These are phyloP conservation scores for Tetragonula clypearis DNA, from an alignment of 1,140 invertebrate species.

Conservation along the genomic window DNA sequence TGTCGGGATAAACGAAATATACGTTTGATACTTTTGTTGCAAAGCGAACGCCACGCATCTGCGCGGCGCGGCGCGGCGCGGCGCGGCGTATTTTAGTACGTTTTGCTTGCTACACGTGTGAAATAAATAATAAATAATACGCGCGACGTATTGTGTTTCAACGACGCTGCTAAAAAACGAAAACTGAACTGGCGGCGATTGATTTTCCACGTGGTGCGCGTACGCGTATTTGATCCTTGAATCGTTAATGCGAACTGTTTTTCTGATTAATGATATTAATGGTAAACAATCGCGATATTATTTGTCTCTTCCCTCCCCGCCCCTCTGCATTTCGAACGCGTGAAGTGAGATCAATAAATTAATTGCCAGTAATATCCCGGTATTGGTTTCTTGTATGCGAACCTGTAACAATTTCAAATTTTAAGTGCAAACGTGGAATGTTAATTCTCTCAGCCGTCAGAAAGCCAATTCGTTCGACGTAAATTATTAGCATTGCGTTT, in stretches of 20 bases:
- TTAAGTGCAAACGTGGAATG: too few relatives aligned
- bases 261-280: not conserved
- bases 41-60: not conserved
- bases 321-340: not conserved
- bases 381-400: too few relatives aligned
- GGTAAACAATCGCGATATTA: not conserved
- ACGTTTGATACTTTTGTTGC: not conserved
- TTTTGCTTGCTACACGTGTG: not conserved
- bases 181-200: not conserved
- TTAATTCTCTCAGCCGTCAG: too few relatives aligned
- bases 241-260: not conserved
- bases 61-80: accelerated
- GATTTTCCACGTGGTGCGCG: not conserved
- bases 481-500: too few relatives aligned
- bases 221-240: not conserved
- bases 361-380: not conserved
- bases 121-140: not conserved
- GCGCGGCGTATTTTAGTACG: not conserved
- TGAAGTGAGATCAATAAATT: not conserved
- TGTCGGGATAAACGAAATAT: too few relatives aligned
- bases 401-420: too few relatives aligned
- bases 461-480: too few relatives aligned
- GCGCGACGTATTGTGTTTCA: not conserved
- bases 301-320: not conserved
- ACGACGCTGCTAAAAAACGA: not conserved